A percentile compares a stretch with the other conserved stretches of the same genome.
Conservation (phyloP, 2,888 invertebrate species). For the Notocelia uddmanniana region DNA sequence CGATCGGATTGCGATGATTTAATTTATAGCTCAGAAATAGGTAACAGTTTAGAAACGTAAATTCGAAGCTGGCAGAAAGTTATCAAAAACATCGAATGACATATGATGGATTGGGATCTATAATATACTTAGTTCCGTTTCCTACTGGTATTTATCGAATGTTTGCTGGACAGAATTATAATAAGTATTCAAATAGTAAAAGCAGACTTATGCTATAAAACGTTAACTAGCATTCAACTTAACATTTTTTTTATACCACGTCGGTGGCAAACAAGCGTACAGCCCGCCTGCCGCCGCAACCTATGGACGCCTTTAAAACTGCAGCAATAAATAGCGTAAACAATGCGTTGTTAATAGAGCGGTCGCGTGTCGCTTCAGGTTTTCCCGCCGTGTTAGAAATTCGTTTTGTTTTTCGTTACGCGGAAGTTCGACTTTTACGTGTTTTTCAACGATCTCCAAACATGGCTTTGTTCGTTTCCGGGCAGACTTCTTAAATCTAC, state of each 20-base stretch:
- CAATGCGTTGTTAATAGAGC: not conserved
- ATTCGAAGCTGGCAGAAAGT: not conserved
- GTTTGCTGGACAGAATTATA: no score
- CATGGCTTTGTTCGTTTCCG: constrained; percentile 3
- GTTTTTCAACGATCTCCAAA: constrained; percentile 20
- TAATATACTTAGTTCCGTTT: not conserved
- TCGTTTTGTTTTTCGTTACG: constrained; percentile 17
- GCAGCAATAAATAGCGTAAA: not conserved
- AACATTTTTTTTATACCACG: no score
- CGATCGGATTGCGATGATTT: not conserved
- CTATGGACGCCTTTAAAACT: no score
- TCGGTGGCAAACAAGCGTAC: no score
- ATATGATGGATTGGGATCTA: no score
- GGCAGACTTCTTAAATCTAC: not conserved
- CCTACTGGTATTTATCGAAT: not conserved
- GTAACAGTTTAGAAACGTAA: not conserved
- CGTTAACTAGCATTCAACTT: not conserved
- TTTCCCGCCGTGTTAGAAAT: constrained; percentile 20
- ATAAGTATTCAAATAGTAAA: no score
- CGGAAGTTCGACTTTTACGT: constrained; percentile 28
- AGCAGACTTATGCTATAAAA: not conserved
- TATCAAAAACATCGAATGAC: no score
- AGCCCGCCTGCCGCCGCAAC: no score
- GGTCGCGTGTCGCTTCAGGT: constrained; percentile 7
- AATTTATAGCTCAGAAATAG: not conserved